Percentiles rank a stretch among this genome's conserved stretches.
Conservation (phyloP, 2,888 invertebrate species). For the Micoletzkya japonica region DNA sequence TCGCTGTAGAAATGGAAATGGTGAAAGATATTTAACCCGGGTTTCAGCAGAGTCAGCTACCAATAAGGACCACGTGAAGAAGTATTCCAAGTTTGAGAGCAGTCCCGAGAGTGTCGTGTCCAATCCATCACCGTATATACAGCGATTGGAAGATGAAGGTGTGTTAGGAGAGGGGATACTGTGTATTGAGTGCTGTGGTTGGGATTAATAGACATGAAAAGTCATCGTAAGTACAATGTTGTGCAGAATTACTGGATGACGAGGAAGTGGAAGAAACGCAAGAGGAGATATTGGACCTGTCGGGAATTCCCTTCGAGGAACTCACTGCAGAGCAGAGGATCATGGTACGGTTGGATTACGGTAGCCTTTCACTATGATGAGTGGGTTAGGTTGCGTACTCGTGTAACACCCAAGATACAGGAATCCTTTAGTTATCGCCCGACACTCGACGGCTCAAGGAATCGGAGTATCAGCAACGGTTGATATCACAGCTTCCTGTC, state of each 20-base stretch:
- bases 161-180: too few species aligned
- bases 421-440: slow-evolving; percentile 35
- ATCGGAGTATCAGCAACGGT: slow-evolving; percentile 40
- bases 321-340: slow-evolving; percentile 53
- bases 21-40: background rate
- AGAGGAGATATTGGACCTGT: slow-evolving; percentile 22
- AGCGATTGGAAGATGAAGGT: too few species aligned
- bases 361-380: background rate
- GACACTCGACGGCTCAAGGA: slow-evolving; percentile 38
- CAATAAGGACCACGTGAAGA: slow-evolving; percentile 32
- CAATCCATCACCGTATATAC: background rate
- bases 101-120: slow-evolving; percentile 35
- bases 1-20: background rate
- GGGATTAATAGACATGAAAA: too few species aligned
- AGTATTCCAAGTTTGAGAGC: slow-evolving; percentile 50
- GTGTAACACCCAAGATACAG: background rate
- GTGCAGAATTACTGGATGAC: too few species aligned
- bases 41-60: background rate
- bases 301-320: slow-evolving; percentile 45
- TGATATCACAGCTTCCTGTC: slow-evolving; percentile 53
- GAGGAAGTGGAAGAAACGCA: slow-evolving; percentile 11
- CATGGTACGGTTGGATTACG: slow-evolving; percentile 29
- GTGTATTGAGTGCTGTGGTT: too few species aligned
- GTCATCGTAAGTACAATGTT: too few species aligned
- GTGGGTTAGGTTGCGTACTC: background rate